Percentiles rank a stretch among this genome's conserved stretches.
phyloP scores from a whole-genome alignment of 2,888 invertebrate genomes.

The Polydrusus cervinus region DNA sequence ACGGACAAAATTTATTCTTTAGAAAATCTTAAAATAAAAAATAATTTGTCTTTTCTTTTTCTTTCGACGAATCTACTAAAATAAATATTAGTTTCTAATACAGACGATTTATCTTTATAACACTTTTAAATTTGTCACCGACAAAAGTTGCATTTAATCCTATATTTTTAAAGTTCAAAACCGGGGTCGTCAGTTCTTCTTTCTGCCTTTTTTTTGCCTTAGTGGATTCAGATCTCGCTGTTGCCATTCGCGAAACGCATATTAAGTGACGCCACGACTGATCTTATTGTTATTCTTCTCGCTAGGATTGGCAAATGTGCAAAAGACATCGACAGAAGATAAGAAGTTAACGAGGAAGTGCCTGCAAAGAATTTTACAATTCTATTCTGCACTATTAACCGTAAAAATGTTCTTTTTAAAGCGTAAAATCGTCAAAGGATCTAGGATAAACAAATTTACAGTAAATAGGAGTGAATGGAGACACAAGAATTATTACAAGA shows the following conservation, averaged over 20 bases:
- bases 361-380: constrained; percentile 58
- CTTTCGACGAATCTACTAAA: too few species aligned
- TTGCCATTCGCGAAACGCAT: constrained; percentile 32
- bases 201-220: constrained; percentile 13
- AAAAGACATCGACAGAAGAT: constrained; percentile 68
- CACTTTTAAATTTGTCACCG: constrained; percentile 15
- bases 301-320: constrained; percentile 68
- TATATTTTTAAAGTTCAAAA: constrained; percentile 28
- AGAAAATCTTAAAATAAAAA: too few species aligned
- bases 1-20: too few species aligned
- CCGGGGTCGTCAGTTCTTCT: constrained; percentile 24
- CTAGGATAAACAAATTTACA: not conserved
- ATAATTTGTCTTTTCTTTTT: too few species aligned
- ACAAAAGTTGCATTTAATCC: constrained; percentile 28
- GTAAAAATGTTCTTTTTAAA: constrained; percentile 16
- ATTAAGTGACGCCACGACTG: constrained; percentile 29
- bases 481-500: too few species aligned
- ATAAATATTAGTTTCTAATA: not conserved
- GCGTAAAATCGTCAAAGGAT: not conserved
- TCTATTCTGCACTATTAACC: constrained; percentile 26
- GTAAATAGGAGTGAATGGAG: too few species aligned
- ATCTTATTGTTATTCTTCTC: constrained; percentile 68
- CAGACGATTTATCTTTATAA: constrained; percentile 7
- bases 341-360: constrained; percentile 65
- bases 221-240: constrained; percentile 33